A percentile compares a stretch with the other conserved stretches of the same genome.
Evolutionary conservation across 2,888 invertebrate genomes (phyloP).

Genomic region (Stegophylla sp.): DNA sequence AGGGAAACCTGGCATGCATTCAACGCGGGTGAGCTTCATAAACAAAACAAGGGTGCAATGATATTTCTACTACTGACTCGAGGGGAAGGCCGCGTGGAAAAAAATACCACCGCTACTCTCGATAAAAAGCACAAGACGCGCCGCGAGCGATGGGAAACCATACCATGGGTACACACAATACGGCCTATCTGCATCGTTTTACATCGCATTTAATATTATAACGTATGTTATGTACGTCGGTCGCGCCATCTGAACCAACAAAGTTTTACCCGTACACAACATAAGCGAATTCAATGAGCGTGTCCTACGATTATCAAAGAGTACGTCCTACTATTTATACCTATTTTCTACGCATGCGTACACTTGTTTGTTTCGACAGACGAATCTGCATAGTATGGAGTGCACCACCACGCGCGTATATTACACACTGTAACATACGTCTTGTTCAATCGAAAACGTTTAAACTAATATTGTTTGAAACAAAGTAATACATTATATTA

Average conservation of each 20-base stretch:
- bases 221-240: background rate
- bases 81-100: background rate
- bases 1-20: background rate
- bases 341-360: no score
- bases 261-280: slow-evolving; percentile 17
- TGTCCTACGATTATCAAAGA: slow-evolving; percentile 5
- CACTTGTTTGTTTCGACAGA: background rate
- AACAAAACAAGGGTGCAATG: slow-evolving; percentile 32
- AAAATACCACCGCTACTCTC: slow-evolving; percentile 8
- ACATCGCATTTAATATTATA: background rate
- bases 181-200: background rate
- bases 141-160: background rate
- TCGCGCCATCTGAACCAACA: slow-evolving; percentile 31
- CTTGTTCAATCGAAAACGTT: background rate
- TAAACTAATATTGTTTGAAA: background rate
- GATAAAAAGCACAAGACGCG: background rate
- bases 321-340: no score
- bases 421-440: background rate
- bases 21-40: background rate
- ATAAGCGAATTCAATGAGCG: slow-evolving; percentile 33
- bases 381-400: no score
- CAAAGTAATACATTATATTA: background rate
- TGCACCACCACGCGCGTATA: no score
- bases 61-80: background rate
- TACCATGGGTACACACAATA: no score